These are phyloP conservation scores for Hololepta plana DNA, from an alignment of 2,888 invertebrate species.

Conservation along the genomic window DNA sequence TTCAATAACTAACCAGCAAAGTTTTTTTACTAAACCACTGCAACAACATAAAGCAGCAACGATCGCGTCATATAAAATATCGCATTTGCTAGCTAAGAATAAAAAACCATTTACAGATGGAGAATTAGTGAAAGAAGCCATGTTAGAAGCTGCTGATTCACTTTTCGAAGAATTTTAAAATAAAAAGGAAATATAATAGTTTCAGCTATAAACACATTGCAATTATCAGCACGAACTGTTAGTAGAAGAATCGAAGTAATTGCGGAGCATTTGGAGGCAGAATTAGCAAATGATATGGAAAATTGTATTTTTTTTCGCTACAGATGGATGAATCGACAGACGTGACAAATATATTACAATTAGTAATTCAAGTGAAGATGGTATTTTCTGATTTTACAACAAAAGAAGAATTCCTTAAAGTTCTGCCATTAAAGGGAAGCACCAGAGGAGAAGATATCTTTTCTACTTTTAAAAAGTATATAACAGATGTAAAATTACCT, in stretches of 20 bases:
- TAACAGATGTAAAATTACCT: constrained; percentile 7
- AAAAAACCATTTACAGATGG: constrained; percentile 13
- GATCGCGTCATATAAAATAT: constrained; percentile 9
- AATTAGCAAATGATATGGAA: constrained; percentile 10
- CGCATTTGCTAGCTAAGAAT: constrained; percentile 11
- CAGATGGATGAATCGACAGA: constrained; percentile 10
- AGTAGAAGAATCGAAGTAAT: constrained; percentile 11
- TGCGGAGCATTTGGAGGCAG: constrained; percentile 6
- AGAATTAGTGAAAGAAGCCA: constrained; percentile 13
- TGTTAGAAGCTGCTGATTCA: constrained; percentile 9
- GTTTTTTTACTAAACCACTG: constrained; percentile 9
- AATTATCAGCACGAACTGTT: constrained; percentile 12
- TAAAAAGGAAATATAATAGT: constrained; percentile 14
- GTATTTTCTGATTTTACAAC: constrained; percentile 10
- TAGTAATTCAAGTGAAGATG: constrained; percentile 10
- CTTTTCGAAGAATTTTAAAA: constrained; percentile 11
- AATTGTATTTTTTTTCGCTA: constrained; percentile 11
- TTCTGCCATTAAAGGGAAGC: constrained; percentile 9
- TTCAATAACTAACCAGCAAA: constrained; percentile 9
- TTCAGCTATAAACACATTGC: constrained; percentile 13
- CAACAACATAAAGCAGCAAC: constrained; percentile 6
- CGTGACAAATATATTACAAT: constrained; percentile 8
- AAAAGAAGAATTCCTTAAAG: constrained; percentile 11
- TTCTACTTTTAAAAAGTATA: constrained; percentile 9
- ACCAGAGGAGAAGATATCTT: constrained; percentile 11